Evolutionary conservation across 2,113 vertebrate genomes (phyloP), one percentile per base, ranked within the genome.

Genomic region (Pangasianodon hypophthalmus): DNA sequence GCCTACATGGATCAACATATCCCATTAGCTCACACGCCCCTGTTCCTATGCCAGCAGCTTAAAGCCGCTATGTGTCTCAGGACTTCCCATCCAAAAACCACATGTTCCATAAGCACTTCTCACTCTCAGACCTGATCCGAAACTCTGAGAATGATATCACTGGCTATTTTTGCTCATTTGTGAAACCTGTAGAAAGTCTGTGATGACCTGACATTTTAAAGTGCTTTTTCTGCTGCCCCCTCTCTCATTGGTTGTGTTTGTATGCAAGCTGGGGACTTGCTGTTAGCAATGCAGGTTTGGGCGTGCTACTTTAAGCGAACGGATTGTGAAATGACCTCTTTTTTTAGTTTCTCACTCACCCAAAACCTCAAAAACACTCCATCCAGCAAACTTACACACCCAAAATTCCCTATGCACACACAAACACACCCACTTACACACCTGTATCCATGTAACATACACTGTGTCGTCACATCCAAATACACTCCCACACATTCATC

Each of bases 21-120:
- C 85, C 86, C 87, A 80, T 0, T 24, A 95, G 94, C 95, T 95
- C 90, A 93, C 92, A 93, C 91, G 93, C 94, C 88, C 94, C 92
- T 93, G 93, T 95, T 96, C 94, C 96, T 96, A 96, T 95, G 95
- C 94, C 93, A 94, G 94, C 93, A 95, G 95, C 94, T 95, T 93
- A 92, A 94, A 95, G 96, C 95, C 94, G 95, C 96, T 95, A 94
- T 95, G 95, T 96, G 95, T 96, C 96, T 96, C 96, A 96, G 96
- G 96, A 96, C 94, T 95, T 94, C 95, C 95, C 90, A 93, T 94
- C 91, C 93, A 94, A 93, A 93, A 89, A 81, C 83, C 90, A 90
- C 95, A 93, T 93, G 93, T 89, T 93, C 91, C 92, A 89, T 93
- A 91, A 92, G 90, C 93, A 87, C 90, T 88, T 86, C 84, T 89